Base-by-base conservation (phyloP, 2,797 vertebrate species). In the Takifugu rubripes region DNA sequence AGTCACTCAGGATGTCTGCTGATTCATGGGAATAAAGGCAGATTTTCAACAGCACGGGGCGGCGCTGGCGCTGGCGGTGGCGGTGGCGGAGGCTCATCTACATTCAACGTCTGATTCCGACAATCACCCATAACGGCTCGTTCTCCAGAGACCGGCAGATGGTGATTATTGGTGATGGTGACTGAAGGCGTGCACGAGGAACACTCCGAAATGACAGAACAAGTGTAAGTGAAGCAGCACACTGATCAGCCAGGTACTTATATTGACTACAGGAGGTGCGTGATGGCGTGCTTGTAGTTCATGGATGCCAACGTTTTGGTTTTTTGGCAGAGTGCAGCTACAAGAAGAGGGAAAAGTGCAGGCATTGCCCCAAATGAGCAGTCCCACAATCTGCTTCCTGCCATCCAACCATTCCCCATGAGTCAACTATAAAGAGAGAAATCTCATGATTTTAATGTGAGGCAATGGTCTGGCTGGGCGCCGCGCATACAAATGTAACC, bases 401-500 rank as follows among this genome's bases (percentile, higher is more conserved):
- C 60, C 29, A 65, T 58, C 47, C 45, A 55, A 63, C 54, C 54
- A 45, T 49, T 52, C 57, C 56, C 48, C 53, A 49, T 36, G 21
- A 60, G 56, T 47, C 15, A 21, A 8, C 2, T 31, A 31, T 8
- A 50, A 48, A 17, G 0, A 54, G 15, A 65, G 25, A 31, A 8
- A n/a, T 16, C 15, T 43, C 33, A 45, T 40, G 31, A 57, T 64
- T 60, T 27, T n/a, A 50, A 60, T 21, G 47, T 25, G 56, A 56
- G 17, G 51, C 56, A 43, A 24, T 45, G 29, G 14, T 14, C 16
- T 29, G 46, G 58, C 42, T 36, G 40, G 40, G 43, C 5, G 15
- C n/a, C 27, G 44, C 43, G 52, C 29, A 61, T 58, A 36, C 44
- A 66, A 67, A 69, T 62, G 52, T 17, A 45, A 61, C 56, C 21